phyloP scores from a whole-genome alignment of 2,888 invertebrate species.

The Microctonus hyperodae region DNA sequence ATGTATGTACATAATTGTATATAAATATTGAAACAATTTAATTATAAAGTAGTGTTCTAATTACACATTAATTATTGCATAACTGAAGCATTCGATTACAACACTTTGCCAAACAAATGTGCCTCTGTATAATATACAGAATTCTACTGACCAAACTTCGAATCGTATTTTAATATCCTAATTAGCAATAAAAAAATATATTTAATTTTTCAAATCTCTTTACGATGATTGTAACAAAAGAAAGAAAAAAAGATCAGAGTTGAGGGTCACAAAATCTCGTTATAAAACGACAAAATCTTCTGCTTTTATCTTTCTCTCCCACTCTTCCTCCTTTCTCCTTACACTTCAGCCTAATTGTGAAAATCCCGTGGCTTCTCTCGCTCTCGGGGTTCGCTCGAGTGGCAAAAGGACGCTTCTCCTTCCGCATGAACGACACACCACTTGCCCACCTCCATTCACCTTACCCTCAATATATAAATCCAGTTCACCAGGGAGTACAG shows the following conservation, averaged over 20 bases:
- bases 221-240: not conserved
- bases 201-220: not conserved
- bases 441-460: not conserved
- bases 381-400: not conserved
- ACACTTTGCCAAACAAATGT: no score
- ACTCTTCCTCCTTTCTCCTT: conserved; percentile 37
- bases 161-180: no score
- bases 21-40: no score
- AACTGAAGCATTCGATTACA: no score
- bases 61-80: no score
- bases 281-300: not conserved
- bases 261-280: not conserved
- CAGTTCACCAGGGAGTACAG: not conserved
- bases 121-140: no score
- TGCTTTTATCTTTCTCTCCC: conserved; percentile 28
- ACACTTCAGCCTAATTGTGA: conserved; percentile 57
- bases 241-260: not conserved
- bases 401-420: conserved; percentile 5
- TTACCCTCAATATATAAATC: conserved; percentile 12
- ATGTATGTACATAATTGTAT: conserved; percentile 8
- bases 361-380: conserved; percentile 45
- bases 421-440: not conserved
- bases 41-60: no score
- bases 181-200: no score
- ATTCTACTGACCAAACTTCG: no score